phyloP scores from a whole-genome alignment of 2,797 vertebrate genomes.

The Pseudotriccus pelzelni region DNA sequence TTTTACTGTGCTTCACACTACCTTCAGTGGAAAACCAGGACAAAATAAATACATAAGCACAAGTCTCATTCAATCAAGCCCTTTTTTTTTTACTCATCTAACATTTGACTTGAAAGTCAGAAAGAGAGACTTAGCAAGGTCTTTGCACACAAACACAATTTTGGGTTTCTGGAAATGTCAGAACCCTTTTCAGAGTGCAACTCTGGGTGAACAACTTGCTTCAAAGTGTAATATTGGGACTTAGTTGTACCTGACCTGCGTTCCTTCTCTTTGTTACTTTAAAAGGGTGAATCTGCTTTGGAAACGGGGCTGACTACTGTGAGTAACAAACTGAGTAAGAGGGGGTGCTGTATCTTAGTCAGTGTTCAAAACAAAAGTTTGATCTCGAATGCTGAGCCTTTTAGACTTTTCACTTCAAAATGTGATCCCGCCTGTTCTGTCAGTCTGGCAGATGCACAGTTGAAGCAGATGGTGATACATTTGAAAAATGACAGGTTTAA shows the following conservation, averaged over 20 bases:
- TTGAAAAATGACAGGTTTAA: neutral
- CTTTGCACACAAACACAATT: neutral
- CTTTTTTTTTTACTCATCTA: neutral
- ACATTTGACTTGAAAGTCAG: neutral
- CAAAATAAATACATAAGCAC: neutral
- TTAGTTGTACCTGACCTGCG: neutral
- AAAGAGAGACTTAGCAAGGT: neutral
- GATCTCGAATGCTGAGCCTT: neutral
- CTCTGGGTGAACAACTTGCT: neutral
- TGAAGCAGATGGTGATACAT: neutral
- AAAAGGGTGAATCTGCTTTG: neutral
- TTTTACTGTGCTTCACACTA: neutral
- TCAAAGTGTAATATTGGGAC: neutral
- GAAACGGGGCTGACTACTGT: neutral
- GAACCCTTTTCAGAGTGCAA: neutral
- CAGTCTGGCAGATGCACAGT: neutral
- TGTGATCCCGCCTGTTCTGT: neutral
- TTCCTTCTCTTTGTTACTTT: neutral
- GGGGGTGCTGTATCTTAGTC: neutral
- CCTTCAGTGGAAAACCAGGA: neutral
- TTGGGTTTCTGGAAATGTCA: neutral
- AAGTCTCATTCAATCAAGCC: neutral
- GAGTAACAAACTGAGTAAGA: neutral
- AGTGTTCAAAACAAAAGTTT: neutral
- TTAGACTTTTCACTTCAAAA: neutral